Conservation (phyloP, 2,113 vertebrate species). For the Rynchops niger region DNA sequence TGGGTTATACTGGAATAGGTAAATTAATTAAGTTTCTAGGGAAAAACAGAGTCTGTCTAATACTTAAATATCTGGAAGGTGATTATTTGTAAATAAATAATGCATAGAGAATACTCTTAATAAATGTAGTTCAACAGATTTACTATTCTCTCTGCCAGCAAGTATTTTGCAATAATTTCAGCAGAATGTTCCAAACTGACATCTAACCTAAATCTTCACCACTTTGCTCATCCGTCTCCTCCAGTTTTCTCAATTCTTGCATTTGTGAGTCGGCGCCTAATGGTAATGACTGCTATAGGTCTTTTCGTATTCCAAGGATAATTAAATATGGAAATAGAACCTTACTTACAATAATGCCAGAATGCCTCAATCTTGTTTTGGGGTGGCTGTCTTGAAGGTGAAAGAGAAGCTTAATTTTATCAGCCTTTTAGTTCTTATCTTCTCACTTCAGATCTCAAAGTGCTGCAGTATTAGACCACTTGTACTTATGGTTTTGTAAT, state of each 20-base stretch:
- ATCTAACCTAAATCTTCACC: constrained; percentile 64
- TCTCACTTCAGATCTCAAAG: background rate
- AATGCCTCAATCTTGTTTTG: background rate
- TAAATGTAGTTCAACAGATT: constrained; percentile 52
- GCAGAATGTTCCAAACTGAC: constrained; percentile 49
- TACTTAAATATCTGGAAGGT: constrained; percentile 64
- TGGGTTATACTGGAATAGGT: constrained; percentile 32
- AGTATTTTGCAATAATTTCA: constrained; percentile 71
- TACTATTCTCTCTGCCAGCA: constrained; percentile 65
- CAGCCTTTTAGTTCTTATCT: background rate
- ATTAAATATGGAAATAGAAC: background rate
- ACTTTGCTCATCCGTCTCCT: constrained; percentile 1
- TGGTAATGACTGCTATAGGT: background rate
- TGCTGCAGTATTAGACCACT: background rate
- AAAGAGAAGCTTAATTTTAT: background rate
- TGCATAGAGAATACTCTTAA: constrained; percentile 65
- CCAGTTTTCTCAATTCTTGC: constrained; percentile 38
- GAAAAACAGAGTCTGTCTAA: constrained; percentile 50
- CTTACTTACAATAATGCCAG: background rate
- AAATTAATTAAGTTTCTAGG: constrained; percentile 60
- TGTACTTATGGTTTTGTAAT: background rate
- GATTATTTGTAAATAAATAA: constrained; percentile 76
- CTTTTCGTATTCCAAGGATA: background rate
- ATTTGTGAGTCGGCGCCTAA: background rate
- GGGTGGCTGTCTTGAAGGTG: background rate